These are phyloP conservation scores for Acromyrmex heyeri DNA, from an alignment of 1,140 invertebrate genomes.

Conservation along the genomic window DNA sequence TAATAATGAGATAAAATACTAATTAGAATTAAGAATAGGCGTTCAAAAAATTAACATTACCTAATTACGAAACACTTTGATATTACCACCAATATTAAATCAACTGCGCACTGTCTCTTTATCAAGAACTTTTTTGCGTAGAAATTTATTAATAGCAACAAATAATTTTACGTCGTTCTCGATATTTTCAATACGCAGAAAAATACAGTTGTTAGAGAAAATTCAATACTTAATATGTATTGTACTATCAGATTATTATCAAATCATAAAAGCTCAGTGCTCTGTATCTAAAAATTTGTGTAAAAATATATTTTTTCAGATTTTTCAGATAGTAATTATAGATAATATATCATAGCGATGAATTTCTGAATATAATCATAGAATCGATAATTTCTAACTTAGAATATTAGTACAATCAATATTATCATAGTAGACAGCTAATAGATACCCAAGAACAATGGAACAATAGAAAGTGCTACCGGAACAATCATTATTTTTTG, in stretches of 20 bases:
- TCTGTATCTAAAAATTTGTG: slow-evolving; percentile 9
- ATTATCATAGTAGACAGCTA: background rate
- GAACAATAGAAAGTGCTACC: no score
- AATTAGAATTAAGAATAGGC: background rate
- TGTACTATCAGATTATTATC: background rate
- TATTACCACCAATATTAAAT: background rate
- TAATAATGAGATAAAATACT: slow-evolving; percentile 13
- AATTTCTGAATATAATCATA: background rate
- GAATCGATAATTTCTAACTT: background rate
- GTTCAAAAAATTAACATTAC: background rate
- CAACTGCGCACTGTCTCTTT: background rate
- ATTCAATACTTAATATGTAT: background rate
- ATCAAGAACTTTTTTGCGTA: slow-evolving; percentile 22
- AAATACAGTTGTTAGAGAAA: background rate
- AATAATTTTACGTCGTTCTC: slow-evolving; percentile 14
- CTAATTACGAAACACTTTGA: background rate
- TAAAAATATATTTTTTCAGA: background rate
- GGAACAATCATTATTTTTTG: no score
- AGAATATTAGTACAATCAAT: background rate
- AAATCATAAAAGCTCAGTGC: background rate
- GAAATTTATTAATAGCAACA: slow-evolving; percentile 18
- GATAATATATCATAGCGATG: background rate
- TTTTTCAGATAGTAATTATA: background rate
- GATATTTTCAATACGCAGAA: slow-evolving; percentile 21
- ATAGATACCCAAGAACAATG: no score